These are phyloP conservation scores for Homalodisca vitripennis DNA, from an alignment of 1,140 invertebrate species.

Conservation along the genomic window DNA sequence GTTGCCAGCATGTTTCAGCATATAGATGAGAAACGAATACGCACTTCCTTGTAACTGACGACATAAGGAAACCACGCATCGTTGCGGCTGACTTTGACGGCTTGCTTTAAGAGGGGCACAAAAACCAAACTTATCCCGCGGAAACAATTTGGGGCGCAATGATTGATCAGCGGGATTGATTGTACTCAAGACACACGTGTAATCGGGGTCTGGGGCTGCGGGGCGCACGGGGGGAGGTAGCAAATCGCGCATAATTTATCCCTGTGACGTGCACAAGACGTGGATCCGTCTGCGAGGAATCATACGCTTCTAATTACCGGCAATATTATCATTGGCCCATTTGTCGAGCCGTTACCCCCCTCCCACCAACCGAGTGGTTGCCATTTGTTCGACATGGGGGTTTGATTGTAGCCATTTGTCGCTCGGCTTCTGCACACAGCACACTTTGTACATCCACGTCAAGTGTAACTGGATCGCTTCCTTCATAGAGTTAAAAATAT, in stretches of 20 bases:
- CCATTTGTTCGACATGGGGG: background rate
- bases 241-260: slow-evolving; percentile 11
- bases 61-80: too few relatives aligned
- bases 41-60: too few relatives aligned
- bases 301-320: background rate
- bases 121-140: slow-evolving; percentile 1
- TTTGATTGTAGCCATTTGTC: background rate
- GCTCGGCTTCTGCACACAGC: too few relatives aligned
- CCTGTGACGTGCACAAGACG: slow-evolving; percentile 3
- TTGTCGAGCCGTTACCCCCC: too few relatives aligned
- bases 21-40: too few relatives aligned
- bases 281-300: background rate
- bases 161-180: slow-evolving; percentile 17
- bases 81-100: background rate
- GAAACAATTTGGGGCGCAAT: slow-evolving; percentile 12
- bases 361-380: background rate
- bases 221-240: background rate
- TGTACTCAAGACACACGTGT: slow-evolving; percentile 10
- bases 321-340: background rate
- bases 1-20: too few relatives aligned
- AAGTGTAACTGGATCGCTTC: too few relatives aligned
- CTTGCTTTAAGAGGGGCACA: background rate
- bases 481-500: too few relatives aligned
- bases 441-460: too few relatives aligned
- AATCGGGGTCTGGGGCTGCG: background rate